Conservation (phyloP, 2,113 vertebrate species). For the Notechis scutatus region DNA sequence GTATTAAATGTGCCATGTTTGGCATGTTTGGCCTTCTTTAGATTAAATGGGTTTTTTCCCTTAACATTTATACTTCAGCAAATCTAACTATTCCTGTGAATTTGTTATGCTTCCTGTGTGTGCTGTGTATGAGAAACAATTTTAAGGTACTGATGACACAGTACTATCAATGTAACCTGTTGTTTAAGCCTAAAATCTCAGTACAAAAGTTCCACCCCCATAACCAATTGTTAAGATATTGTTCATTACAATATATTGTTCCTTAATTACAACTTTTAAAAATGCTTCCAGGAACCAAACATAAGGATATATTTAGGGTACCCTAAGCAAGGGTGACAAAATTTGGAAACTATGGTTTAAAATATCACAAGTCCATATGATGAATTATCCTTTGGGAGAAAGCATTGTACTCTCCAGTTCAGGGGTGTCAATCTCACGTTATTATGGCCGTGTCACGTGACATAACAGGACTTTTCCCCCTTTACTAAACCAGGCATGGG, state of each 20-base stretch:
- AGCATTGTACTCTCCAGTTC: neutral
- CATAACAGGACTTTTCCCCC: too few species aligned
- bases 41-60: neutral
- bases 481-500: too few species aligned
- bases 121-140: neutral
- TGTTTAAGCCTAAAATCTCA: neutral
- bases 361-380: neutral
- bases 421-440: too few species aligned
- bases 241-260: neutral
- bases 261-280: neutral
- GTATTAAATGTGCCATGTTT: neutral
- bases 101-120: neutral
- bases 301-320: neutral
- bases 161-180: neutral
- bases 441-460: too few species aligned
- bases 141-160: neutral
- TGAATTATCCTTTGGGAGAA: neutral
- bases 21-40: neutral
- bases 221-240: neutral
- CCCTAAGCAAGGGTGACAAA: neutral
- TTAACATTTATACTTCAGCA: neutral
- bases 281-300: neutral
- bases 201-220: neutral
- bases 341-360: neutral
- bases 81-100: neutral